Percentiles rank a stretch among this genome's conserved stretches.
Conservation (phyloP, 2,797 vertebrate genomes). For the Phyllotis vaccarum region DNA sequence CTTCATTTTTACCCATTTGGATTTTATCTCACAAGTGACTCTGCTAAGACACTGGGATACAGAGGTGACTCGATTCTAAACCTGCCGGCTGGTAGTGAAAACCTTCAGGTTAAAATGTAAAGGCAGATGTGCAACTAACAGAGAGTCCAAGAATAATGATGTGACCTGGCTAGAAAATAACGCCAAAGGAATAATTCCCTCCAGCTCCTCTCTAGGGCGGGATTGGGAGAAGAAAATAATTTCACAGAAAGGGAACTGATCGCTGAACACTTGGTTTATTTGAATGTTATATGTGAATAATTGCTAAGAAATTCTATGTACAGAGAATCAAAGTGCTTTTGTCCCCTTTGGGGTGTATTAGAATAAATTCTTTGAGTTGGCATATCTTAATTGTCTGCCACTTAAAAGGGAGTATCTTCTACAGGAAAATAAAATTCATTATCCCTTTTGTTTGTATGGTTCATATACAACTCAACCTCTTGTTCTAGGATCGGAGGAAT, state of each 20-base stretch:
- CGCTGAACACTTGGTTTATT: background rate
- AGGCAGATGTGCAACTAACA: background rate
- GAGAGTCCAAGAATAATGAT: background rate
- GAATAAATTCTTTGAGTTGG: background rate
- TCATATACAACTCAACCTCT: background rate
- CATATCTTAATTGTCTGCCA: background rate
- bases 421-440: background rate
- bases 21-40: background rate
- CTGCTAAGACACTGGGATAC: background rate
- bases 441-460: background rate
- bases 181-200: background rate
- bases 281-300: background rate
- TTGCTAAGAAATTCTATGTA: background rate
- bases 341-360: background rate
- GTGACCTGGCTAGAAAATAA: background rate
- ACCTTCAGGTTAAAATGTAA: background rate
- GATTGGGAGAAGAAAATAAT: background rate
- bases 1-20: background rate
- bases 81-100: background rate
- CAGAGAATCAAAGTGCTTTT: background rate
- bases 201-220: rapidly evolving
- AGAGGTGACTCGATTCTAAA: background rate
- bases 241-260: background rate
- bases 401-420: background rate
- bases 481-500: background rate